Percentiles rank a stretch among this genome's conserved stretches.
phyloP scores from a whole-genome alignment of 2,113 vertebrate genomes.

The Hydropotes inermis region DNA sequence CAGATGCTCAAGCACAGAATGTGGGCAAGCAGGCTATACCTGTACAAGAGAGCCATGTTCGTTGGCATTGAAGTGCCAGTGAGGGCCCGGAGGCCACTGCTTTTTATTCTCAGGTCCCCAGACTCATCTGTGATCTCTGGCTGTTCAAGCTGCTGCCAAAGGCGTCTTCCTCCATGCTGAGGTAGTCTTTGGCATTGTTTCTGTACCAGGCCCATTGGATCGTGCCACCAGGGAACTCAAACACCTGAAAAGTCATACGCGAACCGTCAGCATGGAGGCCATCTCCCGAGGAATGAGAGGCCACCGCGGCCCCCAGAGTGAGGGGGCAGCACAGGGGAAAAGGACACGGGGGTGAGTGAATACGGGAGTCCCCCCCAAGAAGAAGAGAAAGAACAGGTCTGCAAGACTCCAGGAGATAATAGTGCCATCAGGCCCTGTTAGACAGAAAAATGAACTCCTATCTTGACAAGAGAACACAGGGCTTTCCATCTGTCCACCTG shows the following conservation, averaged over 20 bases:
- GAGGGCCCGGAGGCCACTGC: conserved; percentile 76
- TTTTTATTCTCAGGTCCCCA: conserved; percentile 77
- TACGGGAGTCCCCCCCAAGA: background rate
- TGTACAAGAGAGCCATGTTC: conserved; percentile 78
- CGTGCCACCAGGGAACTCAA: conserved; percentile 73
- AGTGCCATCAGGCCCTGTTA: background rate
- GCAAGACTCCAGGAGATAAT: background rate
- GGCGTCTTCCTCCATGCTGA: conserved; percentile 66
- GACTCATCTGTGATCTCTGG: conserved; percentile 72
- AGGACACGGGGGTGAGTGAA: background rate
- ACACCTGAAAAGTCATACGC: conserved; percentile 52
- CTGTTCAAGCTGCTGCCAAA: conserved; percentile 78
- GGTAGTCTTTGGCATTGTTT: conserved; percentile 63
- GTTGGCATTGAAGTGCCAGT: conserved; percentile 82
- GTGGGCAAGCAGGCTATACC: conserved; percentile 50
- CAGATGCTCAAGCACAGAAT: background rate
- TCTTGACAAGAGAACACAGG: background rate
- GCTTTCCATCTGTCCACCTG: background rate
- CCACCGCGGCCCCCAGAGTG: background rate
- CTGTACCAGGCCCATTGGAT: conserved; percentile 81
- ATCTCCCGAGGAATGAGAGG: background rate
- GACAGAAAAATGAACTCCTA: background rate
- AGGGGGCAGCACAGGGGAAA: background rate
- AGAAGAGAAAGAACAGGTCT: background rate
- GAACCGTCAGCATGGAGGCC: background rate